Evolutionary conservation across 2,888 invertebrate species (phyloP).

Genomic region (Tiliacea citrago): DNA sequence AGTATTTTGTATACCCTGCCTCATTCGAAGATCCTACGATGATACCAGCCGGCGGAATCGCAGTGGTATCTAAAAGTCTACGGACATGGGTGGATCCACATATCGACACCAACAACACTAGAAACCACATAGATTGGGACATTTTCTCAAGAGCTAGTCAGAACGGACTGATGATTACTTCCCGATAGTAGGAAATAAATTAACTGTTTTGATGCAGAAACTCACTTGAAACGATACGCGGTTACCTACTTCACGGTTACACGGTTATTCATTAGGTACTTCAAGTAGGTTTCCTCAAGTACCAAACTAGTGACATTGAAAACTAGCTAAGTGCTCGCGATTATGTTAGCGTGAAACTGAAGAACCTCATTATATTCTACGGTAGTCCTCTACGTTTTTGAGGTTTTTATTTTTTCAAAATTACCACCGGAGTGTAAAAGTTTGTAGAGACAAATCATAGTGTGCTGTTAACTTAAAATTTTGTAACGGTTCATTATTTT

Average conservation of each 20-base stretch:
- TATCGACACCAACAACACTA: not conserved
- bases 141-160: slow-evolving; percentile 6
- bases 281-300: slow-evolving; percentile 27
- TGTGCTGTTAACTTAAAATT: too few species aligned
- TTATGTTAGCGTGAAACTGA: not conserved
- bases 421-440: slow-evolving; percentile 10
- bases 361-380: not conserved
- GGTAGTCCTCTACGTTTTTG: too few species aligned
- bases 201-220: not conserved
- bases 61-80: not conserved
- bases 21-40: slow-evolving; percentile 30
- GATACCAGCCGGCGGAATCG: slow-evolving; percentile 5
- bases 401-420: too few species aligned
- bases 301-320: not conserved
- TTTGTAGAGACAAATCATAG: slow-evolving; percentile 46
- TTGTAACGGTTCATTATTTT: not conserved
- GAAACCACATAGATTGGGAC: not conserved
- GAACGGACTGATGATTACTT: not conserved
- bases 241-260: not conserved
- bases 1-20: slow-evolving; percentile 33
- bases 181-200: not conserved
- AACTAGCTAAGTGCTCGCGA: not conserved
- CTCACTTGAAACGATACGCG: not conserved
- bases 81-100: too few species aligned
- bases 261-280: not conserved